Evolutionary conservation across 2,888 invertebrate species (phyloP).

Genomic region (Octodonta nipae): DNA sequence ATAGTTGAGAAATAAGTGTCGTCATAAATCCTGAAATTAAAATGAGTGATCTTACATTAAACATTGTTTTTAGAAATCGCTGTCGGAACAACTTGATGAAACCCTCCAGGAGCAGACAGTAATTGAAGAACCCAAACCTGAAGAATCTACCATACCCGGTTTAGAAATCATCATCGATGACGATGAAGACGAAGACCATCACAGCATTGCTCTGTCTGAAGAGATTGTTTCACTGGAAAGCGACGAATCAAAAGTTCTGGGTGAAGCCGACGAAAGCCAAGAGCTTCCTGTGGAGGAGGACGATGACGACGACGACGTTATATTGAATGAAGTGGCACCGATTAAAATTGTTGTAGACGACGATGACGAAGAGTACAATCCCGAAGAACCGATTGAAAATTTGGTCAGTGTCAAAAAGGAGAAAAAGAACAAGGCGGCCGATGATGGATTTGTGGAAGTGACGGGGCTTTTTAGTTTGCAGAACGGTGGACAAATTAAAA

Average conservation of each 20-base stretch:
- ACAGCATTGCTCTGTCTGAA: constrained; percentile 28
- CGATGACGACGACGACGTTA: constrained; percentile 57
- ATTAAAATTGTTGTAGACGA: constrained; percentile 51
- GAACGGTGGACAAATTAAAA: constrained; percentile 41
- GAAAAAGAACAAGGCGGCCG: constrained; percentile 24
- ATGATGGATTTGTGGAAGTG: constrained; percentile 33
- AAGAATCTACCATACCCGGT: constrained; percentile 39
- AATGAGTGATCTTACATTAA: constrained; percentile 8
- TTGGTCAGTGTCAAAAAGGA: too few relatives aligned
- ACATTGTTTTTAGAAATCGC: constrained; percentile 17
- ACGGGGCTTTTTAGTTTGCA: constrained; percentile 43
- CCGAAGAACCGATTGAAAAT: too few relatives aligned
- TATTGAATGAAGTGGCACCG: constrained; percentile 51
- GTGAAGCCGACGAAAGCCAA: constrained; percentile 15
- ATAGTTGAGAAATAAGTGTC: too few relatives aligned
- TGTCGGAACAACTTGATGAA: constrained; percentile 24
- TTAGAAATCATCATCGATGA: constrained; percentile 34
- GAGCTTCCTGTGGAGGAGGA: constrained; percentile 21
- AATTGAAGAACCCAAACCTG: constrained; percentile 27
- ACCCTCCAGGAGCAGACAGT: constrained; percentile 19
- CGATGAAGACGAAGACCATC: constrained; percentile 28
- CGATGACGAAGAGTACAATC: constrained; percentile 40
- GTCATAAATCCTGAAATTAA: constrained; percentile 1
- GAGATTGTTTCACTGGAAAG: constrained; percentile 21
- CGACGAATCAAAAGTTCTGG: constrained; percentile 17